A percentile compares a stretch with the other conserved stretches of the same genome.
Conservation (phyloP, 92 coral and sea anemone genomes). For the Palythoa grandis region DNA sequence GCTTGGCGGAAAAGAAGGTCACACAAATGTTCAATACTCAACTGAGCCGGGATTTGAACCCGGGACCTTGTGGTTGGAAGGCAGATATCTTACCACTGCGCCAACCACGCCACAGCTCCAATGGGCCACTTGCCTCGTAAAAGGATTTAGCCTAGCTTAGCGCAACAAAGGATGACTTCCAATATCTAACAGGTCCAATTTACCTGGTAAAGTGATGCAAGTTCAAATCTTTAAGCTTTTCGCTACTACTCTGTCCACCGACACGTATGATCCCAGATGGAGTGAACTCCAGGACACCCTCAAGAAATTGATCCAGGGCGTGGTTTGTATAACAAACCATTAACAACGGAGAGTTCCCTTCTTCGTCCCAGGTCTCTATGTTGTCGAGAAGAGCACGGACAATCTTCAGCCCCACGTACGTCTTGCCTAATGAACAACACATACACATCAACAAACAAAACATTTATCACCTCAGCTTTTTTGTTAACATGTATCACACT, state of each 20-base stretch:
- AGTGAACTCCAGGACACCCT: conserved; percentile 79
- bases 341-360: conserved; percentile 66
- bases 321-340: conserved; percentile 95
- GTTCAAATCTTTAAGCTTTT: conserved; percentile 63
- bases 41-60: no score
- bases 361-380: conserved; percentile 66
- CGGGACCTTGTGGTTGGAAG: no score
- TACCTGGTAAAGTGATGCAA: conserved; percentile 53
- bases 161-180: no score
- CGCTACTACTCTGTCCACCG: conserved; percentile 89
- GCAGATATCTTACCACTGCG: no score
- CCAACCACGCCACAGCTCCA: no score
- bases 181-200: no score
- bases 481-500: no score
- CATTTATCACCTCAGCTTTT: background rate
- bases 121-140: no score
- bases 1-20: no score
- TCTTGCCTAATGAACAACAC: conserved; percentile 60
- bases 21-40: no score
- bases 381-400: conserved; percentile 81
- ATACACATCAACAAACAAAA: background rate
- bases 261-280: conserved; percentile 80
- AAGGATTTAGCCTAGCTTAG: no score
- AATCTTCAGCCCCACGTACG: conserved; percentile 88
- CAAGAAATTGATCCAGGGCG: conserved; percentile 93